Base-by-base conservation (phyloP, 2,797 vertebrate genomes). In the Macropodus opercularis region DNA sequence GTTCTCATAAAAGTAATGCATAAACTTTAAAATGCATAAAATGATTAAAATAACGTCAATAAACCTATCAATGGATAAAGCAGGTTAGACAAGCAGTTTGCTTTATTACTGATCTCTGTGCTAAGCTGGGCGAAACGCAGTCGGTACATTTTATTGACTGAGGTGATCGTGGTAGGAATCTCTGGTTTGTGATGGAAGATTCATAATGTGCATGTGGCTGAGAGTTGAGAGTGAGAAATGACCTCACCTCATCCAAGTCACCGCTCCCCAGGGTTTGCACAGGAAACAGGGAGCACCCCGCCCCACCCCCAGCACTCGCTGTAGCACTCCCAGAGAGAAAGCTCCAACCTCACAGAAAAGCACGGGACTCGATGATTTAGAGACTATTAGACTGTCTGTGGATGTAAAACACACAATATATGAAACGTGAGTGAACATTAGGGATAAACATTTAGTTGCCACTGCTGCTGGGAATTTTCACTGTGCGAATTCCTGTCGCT, bases 401-500 rank as follows among this genome's bases (percentile, higher is more conserved):
- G 36, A 54, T 27, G 22, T 54, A 34, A 79, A 70, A 79, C 26
- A 57, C 12, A 44, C 7, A 61, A 53, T 46, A 43, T 48, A 49
- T 53, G 64, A 65, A 73, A 72, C 50, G 47, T 24, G 41, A 62
- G 57, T 26, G 15, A 72, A 79, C 55, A 57, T 40, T n/a, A 6
- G 55, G 40, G 63, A 73, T 49, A 57, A 70, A 81, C 65, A 54
- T 67, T 72, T 64, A 21, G 41, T 57, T 47, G 44, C 42, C 42
- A 73, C 41, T 63, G 17, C 77, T 80, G 65, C 64, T 77, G 69
- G 65, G 42, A 70, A 72, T 84, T 83, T 76, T 65, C 53, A 75
- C 76, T 36, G 70, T 65, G 72, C 65, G 78, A 85, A 92, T 92
- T 90, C 88, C 87, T 80, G 75, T 86, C 86, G 80, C 87, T 88